These are phyloP conservation scores for Sphaeridia pumilis DNA, from an alignment of 2,888 invertebrate genomes.

Conservation along the genomic window DNA sequence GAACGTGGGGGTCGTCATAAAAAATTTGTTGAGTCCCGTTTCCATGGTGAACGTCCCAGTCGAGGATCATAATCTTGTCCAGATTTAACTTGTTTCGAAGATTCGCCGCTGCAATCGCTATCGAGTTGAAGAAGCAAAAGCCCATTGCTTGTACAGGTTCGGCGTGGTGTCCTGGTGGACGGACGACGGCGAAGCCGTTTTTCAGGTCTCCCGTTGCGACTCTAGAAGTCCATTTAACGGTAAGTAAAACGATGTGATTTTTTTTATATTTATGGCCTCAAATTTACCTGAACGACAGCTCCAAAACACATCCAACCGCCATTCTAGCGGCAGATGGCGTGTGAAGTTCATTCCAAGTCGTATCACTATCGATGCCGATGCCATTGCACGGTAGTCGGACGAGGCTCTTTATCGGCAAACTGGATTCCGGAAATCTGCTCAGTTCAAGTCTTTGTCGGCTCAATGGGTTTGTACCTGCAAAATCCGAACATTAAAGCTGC, in stretches of 20 bases:
- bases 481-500: too few species aligned
- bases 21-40: slow-evolving; percentile 92
- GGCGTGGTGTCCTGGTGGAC: slow-evolving; percentile 80
- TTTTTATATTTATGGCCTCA: too few species aligned
- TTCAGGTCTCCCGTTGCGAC: slow-evolving; percentile 63
- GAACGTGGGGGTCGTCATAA: slow-evolving; percentile 84
- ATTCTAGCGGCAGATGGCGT: slow-evolving; percentile 87
- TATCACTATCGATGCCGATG: slow-evolving; percentile 97
- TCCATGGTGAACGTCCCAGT: slow-evolving; percentile 99
- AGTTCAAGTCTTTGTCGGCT: slow-evolving; percentile 70
- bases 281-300: slow-evolving; percentile 61
- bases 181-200: slow-evolving; percentile 92
- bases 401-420: slow-evolving; percentile 61
- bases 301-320: slow-evolving; percentile 93
- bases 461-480: slow-evolving; percentile 64
- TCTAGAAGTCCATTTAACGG: too few species aligned
- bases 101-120: slow-evolving; percentile 85
- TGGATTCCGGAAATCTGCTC: slow-evolving; percentile 52
- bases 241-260: too few species aligned
- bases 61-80: slow-evolving; percentile 84
- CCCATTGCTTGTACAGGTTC: slow-evolving; percentile 97
- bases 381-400: slow-evolving; percentile 91
- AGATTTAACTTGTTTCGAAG: slow-evolving; percentile 71
- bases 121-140: slow-evolving; percentile 98
- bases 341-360: slow-evolving; percentile 93